Evolutionary conservation across 2,113 vertebrate species (phyloP), one percentile per base, ranked within the genome.

Genomic region (Cyprinodon tularosa): DNA sequence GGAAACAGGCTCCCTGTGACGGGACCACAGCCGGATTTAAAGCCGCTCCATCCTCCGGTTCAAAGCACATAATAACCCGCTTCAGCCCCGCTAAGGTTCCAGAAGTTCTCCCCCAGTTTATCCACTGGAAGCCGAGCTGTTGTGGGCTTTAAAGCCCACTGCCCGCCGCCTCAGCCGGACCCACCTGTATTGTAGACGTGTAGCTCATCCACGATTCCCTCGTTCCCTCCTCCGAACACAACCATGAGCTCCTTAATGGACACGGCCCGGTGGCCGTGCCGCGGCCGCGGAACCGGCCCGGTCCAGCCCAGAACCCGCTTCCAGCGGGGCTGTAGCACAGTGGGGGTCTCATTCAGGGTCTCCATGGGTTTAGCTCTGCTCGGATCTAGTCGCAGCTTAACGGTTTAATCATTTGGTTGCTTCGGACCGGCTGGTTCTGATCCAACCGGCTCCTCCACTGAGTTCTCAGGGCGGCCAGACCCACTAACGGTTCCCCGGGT

Each of bases 171-270:
- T 15, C 4, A 22, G 44, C 68, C 66, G 13, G 44, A 20, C 95
- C 94, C 87, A 97, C 96, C 96, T 4, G 96, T 97, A 86, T 97
- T 97, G 89, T 97, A 97, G 80, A 97, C 96, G 85, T 97, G 96
- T 44, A 97, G 84, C 87, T 97, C 96, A 79, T 97, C 96, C 78
- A 97, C 96, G 70, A 97, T 97, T 12, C 96, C 96, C 85, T 97
- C 96, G 85, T 97, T 97, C 78, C 96, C 96, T 39, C 96, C 96
- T 8, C 96, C 96, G 62, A 97, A 97, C 12, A 97, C 96, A 64
- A 97, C 96, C 93, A 97, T 97, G 8, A 97, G 94, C 69, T 97
- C 96, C 85, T 97, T 97, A 82, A 97, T 97, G 42, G 96, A 95
- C 75, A 97, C 96, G 22, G 96, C 96, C 73, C 96, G 91, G 91